phyloP scores from a whole-genome alignment of 2,888 invertebrate genomes.

The Aquatica leii region DNA sequence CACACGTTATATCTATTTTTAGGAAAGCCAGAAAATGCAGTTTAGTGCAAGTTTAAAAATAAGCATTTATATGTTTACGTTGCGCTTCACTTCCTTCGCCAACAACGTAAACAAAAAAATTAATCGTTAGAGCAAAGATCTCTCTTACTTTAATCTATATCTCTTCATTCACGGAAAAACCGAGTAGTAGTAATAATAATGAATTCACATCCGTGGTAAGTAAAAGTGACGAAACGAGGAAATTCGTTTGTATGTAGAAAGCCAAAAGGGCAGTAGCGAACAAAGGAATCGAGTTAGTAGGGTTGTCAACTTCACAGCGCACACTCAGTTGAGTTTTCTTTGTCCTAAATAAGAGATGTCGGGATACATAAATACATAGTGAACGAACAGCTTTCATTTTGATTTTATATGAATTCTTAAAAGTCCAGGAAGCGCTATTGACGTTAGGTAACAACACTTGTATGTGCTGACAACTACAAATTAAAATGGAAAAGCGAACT shows the following conservation, averaged over 20 bases:
- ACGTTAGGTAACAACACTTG: slow-evolving; percentile 11
- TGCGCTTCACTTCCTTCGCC: background rate
- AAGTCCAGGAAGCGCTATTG: slow-evolving; percentile 23
- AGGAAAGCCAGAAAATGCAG: too few relatives aligned
- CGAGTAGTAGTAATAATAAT: slow-evolving; percentile 37
- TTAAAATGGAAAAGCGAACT: slow-evolving; percentile 3
- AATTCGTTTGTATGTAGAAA: slow-evolving; percentile 25
- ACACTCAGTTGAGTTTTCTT: slow-evolving; percentile 27
- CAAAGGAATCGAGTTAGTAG: slow-evolving; percentile 30
- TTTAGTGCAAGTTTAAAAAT: too few relatives aligned
- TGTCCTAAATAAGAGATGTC: slow-evolving; percentile 31
- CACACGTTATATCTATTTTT: too few relatives aligned
- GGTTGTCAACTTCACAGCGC: slow-evolving; percentile 24
- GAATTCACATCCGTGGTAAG: slow-evolving; percentile 33
- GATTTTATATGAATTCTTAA: slow-evolving; percentile 22
- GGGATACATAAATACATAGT: slow-evolving; percentile 31
- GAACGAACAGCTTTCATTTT: slow-evolving; percentile 26
- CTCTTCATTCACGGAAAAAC: slow-evolving; percentile 27
- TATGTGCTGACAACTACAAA: slow-evolving; percentile 7
- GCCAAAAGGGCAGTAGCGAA: slow-evolving; percentile 24
- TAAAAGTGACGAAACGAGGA: slow-evolving; percentile 21
- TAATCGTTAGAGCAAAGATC: slow-evolving; percentile 22
- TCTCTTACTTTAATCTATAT: slow-evolving; percentile 27
- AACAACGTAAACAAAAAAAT: slow-evolving; percentile 17
- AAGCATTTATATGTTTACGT: background rate